Base-by-base conservation (phyloP, 2,113 vertebrate genomes). In the Gobio gobio region DNA sequence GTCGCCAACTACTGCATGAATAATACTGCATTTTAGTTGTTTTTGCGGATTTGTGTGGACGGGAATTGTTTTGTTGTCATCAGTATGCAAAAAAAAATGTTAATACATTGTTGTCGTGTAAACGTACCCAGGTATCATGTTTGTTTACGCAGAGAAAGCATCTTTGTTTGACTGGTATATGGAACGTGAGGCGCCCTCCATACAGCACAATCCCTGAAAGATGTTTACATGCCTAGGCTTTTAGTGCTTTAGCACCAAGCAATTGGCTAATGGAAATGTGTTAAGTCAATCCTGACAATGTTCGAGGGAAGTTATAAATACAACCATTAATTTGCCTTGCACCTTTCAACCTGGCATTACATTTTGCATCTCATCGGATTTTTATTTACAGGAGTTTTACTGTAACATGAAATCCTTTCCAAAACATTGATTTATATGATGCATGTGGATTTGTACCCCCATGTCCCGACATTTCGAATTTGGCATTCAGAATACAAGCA, bases 181-280 rank as follows among this genome's bases (percentile, higher is more conserved):
- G 72, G 40, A 78, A 43, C 26, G 24, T 40, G 47, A 24, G 9
- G 29, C 18, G 18, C 5, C 47, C 4, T 49, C 54, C 8, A 82
- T 29, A 56, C 54, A 56, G 20, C 33, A 47, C n/a, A 86, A 63
- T 22, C 56, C 33, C 10, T 59, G 9, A 82, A 63, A 58, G 29
- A 78, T 79, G n/a, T 82, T 82, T 74, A 82, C 45, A 85, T 85
- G 56, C 33, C 20, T 56, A 56, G 66, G 47, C 78, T 84, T 82
- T 70, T 61, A 85, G 74, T 51, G 51, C 29, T 61, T 49, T 58
- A 72, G 73, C 78, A 51, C 24, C 4, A 63, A 45, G 64, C 70
- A 82, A 78, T 78, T 86, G 63, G 70, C 58, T 86, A 86, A 74
- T 84, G 82, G 82, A 82, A 70, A 78, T 84, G 64, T 5, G 63